phyloP scores from a whole-genome alignment of 2,113 vertebrate genomes.

The Haemorhous mexicanus region DNA sequence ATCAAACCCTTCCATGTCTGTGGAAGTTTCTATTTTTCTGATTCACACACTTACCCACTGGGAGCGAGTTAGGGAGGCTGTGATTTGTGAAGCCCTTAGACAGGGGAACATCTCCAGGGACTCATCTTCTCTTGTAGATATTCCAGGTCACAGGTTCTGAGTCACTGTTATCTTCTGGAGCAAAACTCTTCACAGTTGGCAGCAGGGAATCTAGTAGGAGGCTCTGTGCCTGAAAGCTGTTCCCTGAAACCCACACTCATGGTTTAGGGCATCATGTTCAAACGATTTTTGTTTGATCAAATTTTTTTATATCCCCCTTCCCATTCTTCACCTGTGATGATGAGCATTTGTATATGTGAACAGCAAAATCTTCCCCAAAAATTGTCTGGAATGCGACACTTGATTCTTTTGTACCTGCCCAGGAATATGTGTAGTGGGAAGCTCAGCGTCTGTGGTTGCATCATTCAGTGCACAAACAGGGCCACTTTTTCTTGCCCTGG shows the following conservation, averaged over 20 bases:
- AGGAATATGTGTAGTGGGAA: not conserved
- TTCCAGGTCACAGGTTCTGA: constrained; percentile 8
- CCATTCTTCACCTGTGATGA: not conserved
- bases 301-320: not conserved
- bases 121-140: not conserved
- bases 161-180: constrained; percentile 24
- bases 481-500: not conserved
- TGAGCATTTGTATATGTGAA: not conserved
- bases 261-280: not conserved
- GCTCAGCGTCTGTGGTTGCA: not conserved
- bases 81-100: not conserved
- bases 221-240: constrained; percentile 7
- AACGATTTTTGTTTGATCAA: not conserved
- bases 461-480: not conserved
- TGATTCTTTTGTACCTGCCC: not conserved
- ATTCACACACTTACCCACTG: not conserved
- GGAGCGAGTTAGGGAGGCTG: not conserved
- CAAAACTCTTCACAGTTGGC: not conserved
- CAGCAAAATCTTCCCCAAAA: not conserved
- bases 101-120: not conserved
- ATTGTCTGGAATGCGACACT: not conserved
- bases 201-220: not conserved
- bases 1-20: not conserved
- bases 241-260: not conserved
- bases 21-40: not conserved